Evolutionary conservation across 1,140 invertebrate species (phyloP), one percentile per base, ranked within the genome.

Genomic region (Drosophila burlai): DNA sequence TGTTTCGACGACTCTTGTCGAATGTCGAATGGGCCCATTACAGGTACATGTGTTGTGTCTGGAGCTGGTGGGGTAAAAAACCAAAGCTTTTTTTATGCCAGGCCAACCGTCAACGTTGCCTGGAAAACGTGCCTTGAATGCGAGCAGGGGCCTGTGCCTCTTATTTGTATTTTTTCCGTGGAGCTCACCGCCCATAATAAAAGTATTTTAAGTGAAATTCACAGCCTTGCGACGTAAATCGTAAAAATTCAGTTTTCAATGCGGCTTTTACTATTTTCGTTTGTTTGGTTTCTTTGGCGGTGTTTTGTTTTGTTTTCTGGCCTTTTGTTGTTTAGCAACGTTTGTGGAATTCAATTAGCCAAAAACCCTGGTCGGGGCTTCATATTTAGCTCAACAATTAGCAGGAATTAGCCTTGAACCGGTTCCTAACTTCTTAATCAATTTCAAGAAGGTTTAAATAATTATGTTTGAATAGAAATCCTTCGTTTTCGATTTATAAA

Each of bases 131-230:
- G 84, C 84, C 52, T 59, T 64, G 84, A 89, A 89, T 89, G 65
- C 81, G 84, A 87, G 81, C 84, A 84, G 83, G 24, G 36, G 18
- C 36, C 21, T 45, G 24, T 10, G 29, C 9, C 57, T 26, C 16
- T 18, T 13, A 7, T 5, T 29, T n/a, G 29, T 52, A n/a, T 59
- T 36, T 57, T 59, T 43, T 36, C 15, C 16, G 26, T 49, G 46
- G 54, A 31, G 69, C 75, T 62, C 64, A 67, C 55, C 49, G 63
- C 72, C 74, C 73, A 90, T 89, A 89, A 89, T 90, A 89, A 89
- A 89, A 84, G 84, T 79, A 87, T 89, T 89, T 89, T 90, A 89
- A 89, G 84, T 89, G 84, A 89, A 89, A 89, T 89, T 89, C 84
- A 89, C 81, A 81, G 59, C 80, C 84, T 69, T 74, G 57, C 66